Conservation (phyloP, 1,140 invertebrate species). For the Anastrepha obliqua region DNA sequence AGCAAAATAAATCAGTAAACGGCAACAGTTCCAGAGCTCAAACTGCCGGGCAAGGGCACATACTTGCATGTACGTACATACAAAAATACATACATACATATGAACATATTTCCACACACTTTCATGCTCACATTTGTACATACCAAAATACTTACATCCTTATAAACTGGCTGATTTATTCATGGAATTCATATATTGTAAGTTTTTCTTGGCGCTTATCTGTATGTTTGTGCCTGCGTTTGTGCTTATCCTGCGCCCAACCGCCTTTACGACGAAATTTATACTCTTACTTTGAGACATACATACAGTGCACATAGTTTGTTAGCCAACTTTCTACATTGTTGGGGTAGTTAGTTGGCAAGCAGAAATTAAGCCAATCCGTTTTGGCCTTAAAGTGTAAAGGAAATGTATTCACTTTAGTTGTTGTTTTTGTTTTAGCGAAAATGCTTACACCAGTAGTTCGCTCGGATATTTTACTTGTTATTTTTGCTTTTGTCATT, state of each 20-base stretch:
- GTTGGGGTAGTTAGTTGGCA: constrained; percentile 4
- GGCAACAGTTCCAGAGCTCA: constrained; percentile 34
- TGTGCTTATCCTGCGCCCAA: constrained; percentile 5
- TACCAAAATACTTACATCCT: constrained; percentile 18
- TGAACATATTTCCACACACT: neutral
- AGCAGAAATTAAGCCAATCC: constrained; percentile 33
- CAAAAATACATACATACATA: constrained; percentile 12
- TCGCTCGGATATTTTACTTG: neutral
- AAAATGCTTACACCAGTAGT: neutral
- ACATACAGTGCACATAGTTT: neutral
- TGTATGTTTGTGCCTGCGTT: neutral
- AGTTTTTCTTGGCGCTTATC: constrained; percentile 44
- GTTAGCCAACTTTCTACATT: neutral
- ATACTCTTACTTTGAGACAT: constrained; percentile 15
- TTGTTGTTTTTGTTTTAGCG: neutral
- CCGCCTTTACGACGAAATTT: neutral
- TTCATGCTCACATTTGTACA: neutral
- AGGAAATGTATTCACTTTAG: neutral
- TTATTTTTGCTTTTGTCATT: constrained; percentile 26
- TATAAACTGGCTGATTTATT: constrained; percentile 52
- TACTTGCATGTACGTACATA: too few relatives aligned
- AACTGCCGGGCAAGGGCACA: neutral
- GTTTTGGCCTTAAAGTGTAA: constrained; percentile 42
- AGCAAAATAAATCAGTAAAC: constrained; percentile 26
- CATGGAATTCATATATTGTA: constrained; percentile 48